phyloP scores from a whole-genome alignment of 1,140 invertebrate species.

The Scaptomyza pallida region DNA sequence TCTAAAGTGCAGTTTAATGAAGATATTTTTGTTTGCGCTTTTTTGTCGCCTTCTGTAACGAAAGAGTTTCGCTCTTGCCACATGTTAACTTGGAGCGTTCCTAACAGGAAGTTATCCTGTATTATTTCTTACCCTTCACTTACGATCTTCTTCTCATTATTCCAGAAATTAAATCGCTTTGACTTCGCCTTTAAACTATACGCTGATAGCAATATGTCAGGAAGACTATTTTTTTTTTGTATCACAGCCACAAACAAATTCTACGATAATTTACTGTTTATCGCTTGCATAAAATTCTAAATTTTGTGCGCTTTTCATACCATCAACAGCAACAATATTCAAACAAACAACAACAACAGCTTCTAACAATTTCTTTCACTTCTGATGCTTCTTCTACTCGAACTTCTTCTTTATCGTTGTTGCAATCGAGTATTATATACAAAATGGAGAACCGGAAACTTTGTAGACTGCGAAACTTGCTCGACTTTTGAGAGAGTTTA shows the following conservation, averaged over 20 bases:
- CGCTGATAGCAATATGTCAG: no score
- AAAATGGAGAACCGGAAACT: conserved; percentile 51
- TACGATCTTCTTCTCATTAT: no score
- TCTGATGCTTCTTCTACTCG: neutral
- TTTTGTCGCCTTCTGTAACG: neutral
- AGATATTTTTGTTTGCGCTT: conserved; percentile 14
- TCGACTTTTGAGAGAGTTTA: conserved; percentile 23
- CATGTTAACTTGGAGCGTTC: conserved; percentile 1
- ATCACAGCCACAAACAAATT: neutral
- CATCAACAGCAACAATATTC: neutral
- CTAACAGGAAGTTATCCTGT: neutral
- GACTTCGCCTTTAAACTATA: no score
- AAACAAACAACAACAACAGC: neutral
- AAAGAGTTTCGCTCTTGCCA: conserved; percentile 5
- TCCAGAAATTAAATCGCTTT: no score
- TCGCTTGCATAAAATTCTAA: conserved; percentile 3
- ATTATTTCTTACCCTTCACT: no score
- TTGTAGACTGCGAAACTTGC: conserved; percentile 54
- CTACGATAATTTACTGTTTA: conserved; percentile 6
- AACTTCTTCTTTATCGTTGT: neutral
- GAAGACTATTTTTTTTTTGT: no score
- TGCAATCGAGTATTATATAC: conserved; percentile 3
- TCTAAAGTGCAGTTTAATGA: conserved; percentile 37
- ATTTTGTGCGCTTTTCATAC: conserved; percentile 7
- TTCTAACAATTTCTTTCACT: conserved; percentile 10